Evolutionary conservation across 2,797 vertebrate genomes (phyloP), one percentile per base, ranked within the genome.

Genomic region (Lophius americanus): DNA sequence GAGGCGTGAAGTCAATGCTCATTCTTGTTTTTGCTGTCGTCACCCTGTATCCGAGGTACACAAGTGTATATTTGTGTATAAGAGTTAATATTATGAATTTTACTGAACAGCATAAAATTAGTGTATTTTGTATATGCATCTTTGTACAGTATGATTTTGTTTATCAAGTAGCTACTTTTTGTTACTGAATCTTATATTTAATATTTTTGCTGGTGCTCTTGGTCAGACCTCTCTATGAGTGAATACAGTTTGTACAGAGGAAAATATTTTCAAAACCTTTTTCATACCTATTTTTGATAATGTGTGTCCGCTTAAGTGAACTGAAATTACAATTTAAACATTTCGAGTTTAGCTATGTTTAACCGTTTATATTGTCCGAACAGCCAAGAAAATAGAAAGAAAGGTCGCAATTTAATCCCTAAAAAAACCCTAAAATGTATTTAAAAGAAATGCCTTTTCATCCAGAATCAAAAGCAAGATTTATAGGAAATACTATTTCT

Each of bases 21-120:
- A 63, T 86, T 80, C 64, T 69, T 85, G 73, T 92, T 84, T 86
- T 83, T 87, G 83, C 88, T 91, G 89, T 87, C 84, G 81, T 89
- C 90, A 77, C 65, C 86, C 71, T 94, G 79, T 93, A 90, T 88
- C 91, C 79, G 83, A 86, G 87, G 53, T 88, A 56, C 92, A 91
- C 93, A 94, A 91, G 64, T 95, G 94, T 95, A 94, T 88, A 94
- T 94, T 94, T 96, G 93, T 97, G 92, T 90, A 93, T 95, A 95
- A 94, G 93, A 95, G 88, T 93, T 92, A 91, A 93, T 93, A 91
- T 93, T 92, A 88, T 87, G 86, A 79, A 55, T 75, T 95, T 91
- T 91, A 91, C 89, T 78, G 90, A 94, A 90, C 85, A 91, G 86
- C 90, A 92, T 86, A 87, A 88, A 89, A 91, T 87, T 70, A 89